Evolutionary conservation across 2,888 invertebrate genomes (phyloP).

Genomic region (Metacarcinus magister): DNA sequence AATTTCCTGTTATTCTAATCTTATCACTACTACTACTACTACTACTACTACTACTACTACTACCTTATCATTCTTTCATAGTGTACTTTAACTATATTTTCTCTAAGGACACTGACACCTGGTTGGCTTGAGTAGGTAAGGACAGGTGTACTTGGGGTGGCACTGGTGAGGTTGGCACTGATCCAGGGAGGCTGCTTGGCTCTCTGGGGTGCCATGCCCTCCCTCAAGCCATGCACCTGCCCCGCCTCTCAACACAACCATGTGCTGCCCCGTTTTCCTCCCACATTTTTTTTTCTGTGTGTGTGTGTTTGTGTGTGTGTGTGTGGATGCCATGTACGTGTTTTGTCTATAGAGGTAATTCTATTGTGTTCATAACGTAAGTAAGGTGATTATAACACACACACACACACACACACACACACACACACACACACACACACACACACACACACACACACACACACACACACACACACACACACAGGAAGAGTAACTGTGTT

Average conservation of each 20-base stretch:
- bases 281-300: background rate
- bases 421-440: conserved; percentile 50
- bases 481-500: background rate
- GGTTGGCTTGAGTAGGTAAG: background rate
- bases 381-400: too few species aligned
- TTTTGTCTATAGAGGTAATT: too few species aligned
- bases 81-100: background rate
- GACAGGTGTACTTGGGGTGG: background rate
- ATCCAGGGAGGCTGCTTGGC: background rate
- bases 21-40: conserved; percentile 43
- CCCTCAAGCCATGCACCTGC: background rate
- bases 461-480: conserved; percentile 40
- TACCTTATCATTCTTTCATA: background rate
- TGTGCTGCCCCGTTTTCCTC: background rate
- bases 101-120: background rate
- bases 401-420: too few species aligned
- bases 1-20: background rate
- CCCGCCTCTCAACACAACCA: conserved; percentile 44
- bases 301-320: background rate
- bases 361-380: background rate
- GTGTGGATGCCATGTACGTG: background rate
- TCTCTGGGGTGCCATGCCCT: background rate
- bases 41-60: conserved; percentile 9
- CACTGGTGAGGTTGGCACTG: background rate
- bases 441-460: conserved; percentile 2